Evolutionary conservation across 2,888 invertebrate species (phyloP).

Genomic region (Caenorhabditis virilis): DNA sequence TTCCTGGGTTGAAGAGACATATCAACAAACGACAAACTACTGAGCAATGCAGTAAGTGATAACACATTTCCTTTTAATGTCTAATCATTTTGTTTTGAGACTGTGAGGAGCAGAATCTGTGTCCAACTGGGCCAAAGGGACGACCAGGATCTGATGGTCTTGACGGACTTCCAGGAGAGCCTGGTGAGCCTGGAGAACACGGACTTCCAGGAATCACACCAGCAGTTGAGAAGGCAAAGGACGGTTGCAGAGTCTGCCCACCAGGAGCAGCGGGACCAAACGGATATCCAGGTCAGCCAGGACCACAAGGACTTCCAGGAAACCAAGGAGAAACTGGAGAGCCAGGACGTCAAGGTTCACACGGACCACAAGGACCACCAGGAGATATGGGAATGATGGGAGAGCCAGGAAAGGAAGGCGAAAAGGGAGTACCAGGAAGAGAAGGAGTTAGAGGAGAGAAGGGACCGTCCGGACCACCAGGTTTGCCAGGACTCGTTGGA

Average conservation of each 20-base stretch:
- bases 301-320: slow-evolving; percentile 70
- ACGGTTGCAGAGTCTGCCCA: slow-evolving; percentile 48
- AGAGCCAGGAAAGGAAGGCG: slow-evolving; percentile 50
- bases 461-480: slow-evolving; percentile 68
- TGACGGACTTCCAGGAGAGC: slow-evolving; percentile 60
- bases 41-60: slow-evolving; percentile 36
- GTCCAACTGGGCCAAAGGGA: slow-evolving; percentile 54
- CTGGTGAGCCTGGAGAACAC: slow-evolving; percentile 47
- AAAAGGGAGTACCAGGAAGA: slow-evolving; percentile 64
- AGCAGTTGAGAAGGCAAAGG: slow-evolving; percentile 27
- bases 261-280: slow-evolving; percentile 48
- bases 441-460: slow-evolving; percentile 72
- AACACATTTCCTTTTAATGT: neutral
- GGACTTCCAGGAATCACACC: slow-evolving; percentile 45
- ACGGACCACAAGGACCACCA: slow-evolving; percentile 45
- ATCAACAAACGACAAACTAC: slow-evolving; percentile 38
- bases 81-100: slow-evolving; percentile 17
- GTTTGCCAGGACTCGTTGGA: slow-evolving; percentile 72
- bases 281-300: slow-evolving; percentile 61
- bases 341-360: slow-evolving; percentile 71
- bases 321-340: slow-evolving; percentile 41
- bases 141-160: slow-evolving; percentile 66
- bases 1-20: slow-evolving; percentile 26
- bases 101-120: slow-evolving; percentile 43
- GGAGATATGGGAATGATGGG: slow-evolving; percentile 68